These are phyloP conservation scores for Laspeyria flexula DNA, from an alignment of 2,888 invertebrate species.

Conservation along the genomic window DNA sequence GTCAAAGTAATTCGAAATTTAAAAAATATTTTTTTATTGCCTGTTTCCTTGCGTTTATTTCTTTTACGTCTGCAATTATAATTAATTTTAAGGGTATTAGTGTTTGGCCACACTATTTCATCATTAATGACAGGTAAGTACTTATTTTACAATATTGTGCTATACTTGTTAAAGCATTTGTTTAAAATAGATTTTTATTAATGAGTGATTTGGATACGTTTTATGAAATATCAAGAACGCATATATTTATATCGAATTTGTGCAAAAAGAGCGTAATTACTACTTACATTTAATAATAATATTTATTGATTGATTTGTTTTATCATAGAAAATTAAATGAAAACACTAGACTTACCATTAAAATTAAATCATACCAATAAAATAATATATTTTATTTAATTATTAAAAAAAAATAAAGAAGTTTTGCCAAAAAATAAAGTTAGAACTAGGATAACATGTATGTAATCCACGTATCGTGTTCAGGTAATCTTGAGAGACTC, in stretches of 20 bases:
- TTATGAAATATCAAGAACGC: slow-evolving; percentile 36
- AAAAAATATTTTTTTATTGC: slow-evolving; percentile 37
- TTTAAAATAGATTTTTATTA: slow-evolving; percentile 27
- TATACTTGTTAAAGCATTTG: too few relatives aligned
- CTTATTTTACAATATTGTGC: too few relatives aligned
- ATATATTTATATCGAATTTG: too few relatives aligned
- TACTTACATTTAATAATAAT: not conserved
- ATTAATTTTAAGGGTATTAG: too few relatives aligned
- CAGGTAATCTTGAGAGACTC: slow-evolving; percentile 35
- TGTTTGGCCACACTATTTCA: too few relatives aligned
- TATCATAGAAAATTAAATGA: too few relatives aligned
- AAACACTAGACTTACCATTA: too few relatives aligned
- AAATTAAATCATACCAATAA: too few relatives aligned
- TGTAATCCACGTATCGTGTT: slow-evolving; percentile 13
- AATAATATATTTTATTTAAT: not conserved
- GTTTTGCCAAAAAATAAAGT: not conserved
- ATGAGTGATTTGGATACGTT: slow-evolving; percentile 42
- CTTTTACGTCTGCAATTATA: slow-evolving; percentile 50
- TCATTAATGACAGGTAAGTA: too few relatives aligned
- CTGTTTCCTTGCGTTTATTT: slow-evolving; percentile 58
- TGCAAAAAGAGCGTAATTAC: too few relatives aligned
- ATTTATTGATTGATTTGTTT: too few relatives aligned
- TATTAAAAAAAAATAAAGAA: not conserved
- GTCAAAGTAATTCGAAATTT: slow-evolving; percentile 39
- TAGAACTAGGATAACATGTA: slow-evolving; percentile 7